Evolutionary conservation across 2,797 vertebrate genomes (phyloP).

Genomic region (Myoxocephalus aenaeus): DNA sequence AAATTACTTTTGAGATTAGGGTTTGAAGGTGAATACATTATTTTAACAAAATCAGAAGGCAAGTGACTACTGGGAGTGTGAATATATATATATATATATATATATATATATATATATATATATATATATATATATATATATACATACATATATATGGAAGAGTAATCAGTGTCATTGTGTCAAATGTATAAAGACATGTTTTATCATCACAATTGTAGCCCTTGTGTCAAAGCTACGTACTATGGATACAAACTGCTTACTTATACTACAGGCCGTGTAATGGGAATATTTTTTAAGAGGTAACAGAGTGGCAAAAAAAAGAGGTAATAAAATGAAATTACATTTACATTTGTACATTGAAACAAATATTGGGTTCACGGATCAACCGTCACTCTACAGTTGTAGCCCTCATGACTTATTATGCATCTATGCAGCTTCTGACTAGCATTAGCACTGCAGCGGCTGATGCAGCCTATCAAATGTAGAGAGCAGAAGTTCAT

Average conservation of each 20-base stretch:
- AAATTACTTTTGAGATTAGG: slow-evolving; percentile 37
- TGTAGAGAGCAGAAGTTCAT: slow-evolving; percentile 28
- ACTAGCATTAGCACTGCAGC: slow-evolving; percentile 44
- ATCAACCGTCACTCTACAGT: slow-evolving; percentile 68
- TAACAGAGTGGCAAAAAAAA: slow-evolving; percentile 45
- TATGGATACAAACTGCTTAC: slow-evolving; percentile 25
- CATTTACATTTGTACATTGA: slow-evolving; percentile 70
- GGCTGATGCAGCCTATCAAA: slow-evolving; percentile 61
- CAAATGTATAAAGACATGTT: slow-evolving; percentile 13
- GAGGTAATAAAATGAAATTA: slow-evolving; percentile 49
- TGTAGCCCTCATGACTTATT: slow-evolving; percentile 19
- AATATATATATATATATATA: slow-evolving; percentile 18
- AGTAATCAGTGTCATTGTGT: slow-evolving; percentile 18
- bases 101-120: slow-evolving; percentile 14
- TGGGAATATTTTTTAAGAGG: slow-evolving; percentile 41
- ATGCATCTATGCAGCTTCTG: slow-evolving; percentile 34
- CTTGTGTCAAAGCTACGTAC: slow-evolving; percentile 18
- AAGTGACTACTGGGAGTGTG: slow-evolving; percentile 31
- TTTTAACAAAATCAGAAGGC: slow-evolving; percentile 35
- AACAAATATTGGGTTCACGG: slow-evolving; percentile 60
- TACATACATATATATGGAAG: slow-evolving; percentile 20
- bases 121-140: slow-evolving; percentile 20
- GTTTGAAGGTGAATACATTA: slow-evolving; percentile 56
- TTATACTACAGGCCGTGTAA: slow-evolving; percentile 23
- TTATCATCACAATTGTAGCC: slow-evolving; percentile 25